These are phyloP conservation scores for Diabrotica balteata DNA, from an alignment of 2,888 invertebrate genomes.

Conservation along the genomic window DNA sequence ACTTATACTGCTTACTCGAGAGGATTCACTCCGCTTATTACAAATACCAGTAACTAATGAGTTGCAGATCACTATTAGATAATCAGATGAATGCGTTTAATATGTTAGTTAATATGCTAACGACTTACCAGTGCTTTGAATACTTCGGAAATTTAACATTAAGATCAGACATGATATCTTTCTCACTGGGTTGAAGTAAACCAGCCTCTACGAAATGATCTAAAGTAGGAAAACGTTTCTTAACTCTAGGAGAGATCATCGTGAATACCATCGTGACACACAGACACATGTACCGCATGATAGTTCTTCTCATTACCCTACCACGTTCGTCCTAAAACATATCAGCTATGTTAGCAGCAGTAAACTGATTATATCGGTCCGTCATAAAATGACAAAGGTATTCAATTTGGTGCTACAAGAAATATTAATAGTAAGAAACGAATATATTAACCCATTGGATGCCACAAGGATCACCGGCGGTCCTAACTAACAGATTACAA, in stretches of 20 bases:
- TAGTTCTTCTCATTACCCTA: slow-evolving; percentile 81
- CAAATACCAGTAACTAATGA: no score
- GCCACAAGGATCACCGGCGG: no score
- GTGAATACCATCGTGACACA: slow-evolving; percentile 88
- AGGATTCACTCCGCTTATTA: no score
- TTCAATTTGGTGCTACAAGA: no score
- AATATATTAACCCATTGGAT: no score
- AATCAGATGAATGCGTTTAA: slow-evolving; percentile 1
- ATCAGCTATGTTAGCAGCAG: no score
- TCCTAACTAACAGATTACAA: no score
- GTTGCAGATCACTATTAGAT: no score
- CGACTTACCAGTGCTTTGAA: slow-evolving; percentile 80
- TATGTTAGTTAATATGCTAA: slow-evolving; percentile 4
- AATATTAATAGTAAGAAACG: no score
- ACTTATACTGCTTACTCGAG: no score
- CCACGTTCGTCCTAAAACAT: slow-evolving; percentile 76
- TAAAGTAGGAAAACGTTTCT: slow-evolving; percentile 85
- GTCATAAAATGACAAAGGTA: no score
- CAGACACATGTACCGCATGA: slow-evolving; percentile 83
- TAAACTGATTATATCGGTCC: no score
- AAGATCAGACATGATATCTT: slow-evolving; percentile 77
- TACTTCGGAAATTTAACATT: slow-evolving; percentile 84
- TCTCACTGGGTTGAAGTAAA: slow-evolving; percentile 81
- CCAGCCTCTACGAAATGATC: slow-evolving; percentile 87
- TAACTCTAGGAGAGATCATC: slow-evolving; percentile 86